phyloP scores from a whole-genome alignment of 2,797 vertebrate species.

The Molossus alvarezi region DNA sequence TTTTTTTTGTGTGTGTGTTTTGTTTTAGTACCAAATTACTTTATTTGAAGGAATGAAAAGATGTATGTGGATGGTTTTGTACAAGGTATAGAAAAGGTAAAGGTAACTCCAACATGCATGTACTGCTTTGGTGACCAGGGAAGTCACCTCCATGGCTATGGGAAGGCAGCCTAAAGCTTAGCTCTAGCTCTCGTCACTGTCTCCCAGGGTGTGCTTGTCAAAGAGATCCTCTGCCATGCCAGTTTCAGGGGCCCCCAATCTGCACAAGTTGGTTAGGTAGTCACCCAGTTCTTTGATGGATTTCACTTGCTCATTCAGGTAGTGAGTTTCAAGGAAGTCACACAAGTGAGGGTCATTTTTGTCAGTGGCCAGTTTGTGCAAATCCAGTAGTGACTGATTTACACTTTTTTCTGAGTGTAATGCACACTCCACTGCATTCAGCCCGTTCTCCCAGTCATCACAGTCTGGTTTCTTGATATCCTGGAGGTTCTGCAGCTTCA shows the following conservation, averaged over 20 bases:
- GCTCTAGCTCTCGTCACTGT: too few species aligned
- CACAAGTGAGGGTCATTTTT: slow-evolving; percentile 91
- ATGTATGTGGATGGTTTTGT: slow-evolving; percentile 74
- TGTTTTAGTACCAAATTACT: neutral
- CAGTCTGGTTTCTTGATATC: slow-evolving; percentile 92
- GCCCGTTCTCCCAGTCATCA: slow-evolving; percentile 87
- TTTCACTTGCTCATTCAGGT: slow-evolving; percentile 95
- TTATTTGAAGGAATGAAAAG: slow-evolving; percentile 26
- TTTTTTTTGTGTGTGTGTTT: neutral
- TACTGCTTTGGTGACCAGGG: slow-evolving; percentile 23
- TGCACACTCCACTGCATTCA: slow-evolving; percentile 90
- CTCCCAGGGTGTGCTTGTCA: slow-evolving; percentile 90
- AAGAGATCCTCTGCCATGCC: slow-evolving; percentile 94
- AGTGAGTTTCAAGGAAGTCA: slow-evolving; percentile 94
- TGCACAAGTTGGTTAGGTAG: slow-evolving; percentile 93
- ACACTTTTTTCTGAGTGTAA: slow-evolving; percentile 92
- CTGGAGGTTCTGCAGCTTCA: slow-evolving; percentile 92
- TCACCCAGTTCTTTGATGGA: slow-evolving; percentile 94
- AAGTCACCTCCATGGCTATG: too few species aligned
- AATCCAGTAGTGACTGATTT: slow-evolving; percentile 84
- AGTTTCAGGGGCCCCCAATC: slow-evolving; percentile 92
- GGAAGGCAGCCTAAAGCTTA: too few species aligned
- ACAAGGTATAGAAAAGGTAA: slow-evolving; percentile 76
- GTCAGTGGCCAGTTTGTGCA: slow-evolving; percentile 91
- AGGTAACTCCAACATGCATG: slow-evolving; percentile 70